These are phyloP conservation scores for Drosophila incognita DNA, from an alignment of 2,888 invertebrate genomes.

Conservation along the genomic window DNA sequence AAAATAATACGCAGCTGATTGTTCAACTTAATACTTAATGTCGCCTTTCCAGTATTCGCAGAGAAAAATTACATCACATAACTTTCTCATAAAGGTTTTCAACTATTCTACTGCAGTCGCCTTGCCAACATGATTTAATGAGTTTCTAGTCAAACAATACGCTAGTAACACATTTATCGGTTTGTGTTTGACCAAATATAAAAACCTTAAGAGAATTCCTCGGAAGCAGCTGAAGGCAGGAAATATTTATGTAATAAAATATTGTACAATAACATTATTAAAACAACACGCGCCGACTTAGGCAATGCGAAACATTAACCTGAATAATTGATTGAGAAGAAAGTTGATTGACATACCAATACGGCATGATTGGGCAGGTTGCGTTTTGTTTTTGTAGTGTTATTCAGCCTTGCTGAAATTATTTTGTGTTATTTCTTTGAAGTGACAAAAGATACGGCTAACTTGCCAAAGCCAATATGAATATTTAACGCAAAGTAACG, in stretches of 20 bases:
- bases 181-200: neutral
- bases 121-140: neutral
- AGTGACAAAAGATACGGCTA: slow-evolving; percentile 13
- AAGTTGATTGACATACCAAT: neutral
- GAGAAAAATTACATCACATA: neutral
- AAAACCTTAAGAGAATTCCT: neutral
- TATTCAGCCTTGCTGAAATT: neutral
- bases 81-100: neutral
- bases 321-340: slow-evolving; percentile 9
- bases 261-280: neutral
- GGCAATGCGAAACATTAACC: neutral
- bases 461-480: neutral
- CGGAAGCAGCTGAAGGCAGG: neutral
- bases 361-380: neutral
- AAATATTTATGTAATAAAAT: slow-evolving; percentile 3
- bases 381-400: neutral
- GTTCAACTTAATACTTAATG: neutral
- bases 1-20: neutral
- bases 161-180: too few species aligned
- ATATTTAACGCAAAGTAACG: neutral
- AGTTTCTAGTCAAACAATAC: neutral
- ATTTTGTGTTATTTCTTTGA: slow-evolving; percentile 7
- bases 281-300: neutral
- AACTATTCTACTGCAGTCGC: neutral
- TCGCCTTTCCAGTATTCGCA: too few species aligned